Evolutionary conservation across 2,113 vertebrate species (phyloP).

Genomic region (Mugil cephalus): DNA sequence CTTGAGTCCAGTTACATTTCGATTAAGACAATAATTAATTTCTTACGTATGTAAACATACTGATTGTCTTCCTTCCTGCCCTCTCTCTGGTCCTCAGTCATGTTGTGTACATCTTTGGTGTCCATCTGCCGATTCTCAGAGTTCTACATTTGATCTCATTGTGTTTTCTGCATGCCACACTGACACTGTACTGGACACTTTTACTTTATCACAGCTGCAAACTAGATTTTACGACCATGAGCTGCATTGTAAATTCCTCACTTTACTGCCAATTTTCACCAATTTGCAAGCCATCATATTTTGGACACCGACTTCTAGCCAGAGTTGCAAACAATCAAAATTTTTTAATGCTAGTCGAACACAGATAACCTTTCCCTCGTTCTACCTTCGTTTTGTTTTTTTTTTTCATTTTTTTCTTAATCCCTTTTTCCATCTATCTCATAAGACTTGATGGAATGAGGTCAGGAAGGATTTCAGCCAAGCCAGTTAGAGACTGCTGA

Average conservation of each 20-base stretch:
- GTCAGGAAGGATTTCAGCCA: constrained; percentile 62
- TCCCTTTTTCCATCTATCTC: constrained; percentile 6
- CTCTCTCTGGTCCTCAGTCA: no score
- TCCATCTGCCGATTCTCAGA: not conserved
- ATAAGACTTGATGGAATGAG: constrained; percentile 62
- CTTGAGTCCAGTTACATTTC: no score
- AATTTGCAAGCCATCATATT: constrained; percentile 32
- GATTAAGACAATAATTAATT: no score
- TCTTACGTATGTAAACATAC: no score
- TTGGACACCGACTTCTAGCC: not conserved
- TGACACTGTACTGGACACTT: not conserved
- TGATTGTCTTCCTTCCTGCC: no score
- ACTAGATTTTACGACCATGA: constrained; percentile 24
- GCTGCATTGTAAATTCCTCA: constrained; percentile 26
- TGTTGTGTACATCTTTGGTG: not conserved
- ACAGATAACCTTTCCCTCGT: not conserved
- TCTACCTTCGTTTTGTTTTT: not conserved
- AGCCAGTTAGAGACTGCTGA: constrained; percentile 55
- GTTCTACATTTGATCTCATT: not conserved
- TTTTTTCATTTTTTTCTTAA: constrained; percentile 14
- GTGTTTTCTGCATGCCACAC: not conserved
- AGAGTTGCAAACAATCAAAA: not conserved
- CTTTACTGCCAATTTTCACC: constrained; percentile 30
- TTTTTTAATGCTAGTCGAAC: constrained; percentile 14
- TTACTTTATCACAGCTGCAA: not conserved